These are phyloP conservation scores for Micropoecilia bifurca DNA, from an alignment of 2,797 vertebrate species.

Conservation along the genomic window DNA sequence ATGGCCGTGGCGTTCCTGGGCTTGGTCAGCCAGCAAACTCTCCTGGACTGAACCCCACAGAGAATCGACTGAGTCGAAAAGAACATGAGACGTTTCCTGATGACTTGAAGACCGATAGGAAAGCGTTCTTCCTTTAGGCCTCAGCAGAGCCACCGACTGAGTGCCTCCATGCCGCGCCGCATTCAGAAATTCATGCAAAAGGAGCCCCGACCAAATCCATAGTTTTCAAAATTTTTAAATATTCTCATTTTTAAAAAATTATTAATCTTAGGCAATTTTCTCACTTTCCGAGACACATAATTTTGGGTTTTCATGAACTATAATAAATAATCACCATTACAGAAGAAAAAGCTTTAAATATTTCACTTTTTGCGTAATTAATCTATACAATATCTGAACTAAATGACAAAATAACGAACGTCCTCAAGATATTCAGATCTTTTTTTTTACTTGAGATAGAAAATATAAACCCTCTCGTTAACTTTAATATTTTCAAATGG, in stretches of 20 bases:
- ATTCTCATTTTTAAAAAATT: not conserved
- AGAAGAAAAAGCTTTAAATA: not conserved
- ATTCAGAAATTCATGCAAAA: not conserved
- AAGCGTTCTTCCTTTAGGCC: not conserved
- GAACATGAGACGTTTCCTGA: not conserved
- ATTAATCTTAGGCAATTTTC: not conserved
- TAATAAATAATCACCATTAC: not conserved
- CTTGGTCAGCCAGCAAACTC: not conserved
- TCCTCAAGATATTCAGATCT: not conserved
- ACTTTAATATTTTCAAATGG: not conserved
- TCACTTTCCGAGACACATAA: not conserved
- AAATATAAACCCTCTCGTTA: not conserved
- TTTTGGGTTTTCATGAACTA: not conserved
- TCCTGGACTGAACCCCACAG: not conserved
- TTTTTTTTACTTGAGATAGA: not conserved
- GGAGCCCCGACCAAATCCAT: not conserved
- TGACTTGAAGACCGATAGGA: not conserved
- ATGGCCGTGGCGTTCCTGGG: not conserved
- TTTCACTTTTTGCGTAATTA: not conserved
- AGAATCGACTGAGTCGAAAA: not conserved
- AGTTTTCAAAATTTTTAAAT: not conserved
- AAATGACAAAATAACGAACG: not conserved
- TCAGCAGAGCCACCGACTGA: not conserved
- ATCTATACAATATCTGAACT: not conserved
- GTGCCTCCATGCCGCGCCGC: not conserved